Conservation (phyloP, 1,140 invertebrate genomes). For the Apis florea region DNA sequence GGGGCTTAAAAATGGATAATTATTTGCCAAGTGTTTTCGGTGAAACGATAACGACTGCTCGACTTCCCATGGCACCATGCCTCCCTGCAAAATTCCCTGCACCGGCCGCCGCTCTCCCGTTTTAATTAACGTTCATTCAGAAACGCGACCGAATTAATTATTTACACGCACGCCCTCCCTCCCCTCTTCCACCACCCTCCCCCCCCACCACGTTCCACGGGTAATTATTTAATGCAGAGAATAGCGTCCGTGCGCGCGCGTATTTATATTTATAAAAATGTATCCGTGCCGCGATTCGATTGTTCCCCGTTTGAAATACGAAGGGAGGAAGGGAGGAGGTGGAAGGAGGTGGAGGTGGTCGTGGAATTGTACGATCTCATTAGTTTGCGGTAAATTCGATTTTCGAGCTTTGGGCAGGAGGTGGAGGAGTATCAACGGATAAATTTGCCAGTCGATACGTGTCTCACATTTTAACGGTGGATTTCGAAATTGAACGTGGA, state of each 20-base stretch:
- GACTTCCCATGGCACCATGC: conserved; percentile 5
- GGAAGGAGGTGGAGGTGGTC: no score
- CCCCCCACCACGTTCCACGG: no score
- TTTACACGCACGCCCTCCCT: background rate
- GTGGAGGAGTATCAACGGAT: background rate
- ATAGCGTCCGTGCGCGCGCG: background rate
- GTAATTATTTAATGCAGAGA: conserved; percentile 37
- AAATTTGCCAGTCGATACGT: background rate
- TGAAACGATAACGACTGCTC: conserved; percentile 19
- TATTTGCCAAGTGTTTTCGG: conserved; percentile 31
- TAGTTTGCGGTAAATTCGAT: background rate
- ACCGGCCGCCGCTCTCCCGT: background rate
- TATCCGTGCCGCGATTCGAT: background rate
- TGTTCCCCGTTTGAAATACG: background rate
- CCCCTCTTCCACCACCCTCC: no score
- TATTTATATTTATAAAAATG: conserved; percentile 15
- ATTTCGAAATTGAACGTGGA: background rate
- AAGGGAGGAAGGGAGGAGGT: no score
- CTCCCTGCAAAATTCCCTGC: background rate
- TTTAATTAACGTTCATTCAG: conserved; percentile 45
- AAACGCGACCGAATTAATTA: conserved; percentile 38
- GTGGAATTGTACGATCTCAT: background rate
- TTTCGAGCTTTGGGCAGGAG: background rate
- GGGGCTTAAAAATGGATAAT: conserved; percentile 33
- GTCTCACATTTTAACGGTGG: background rate